A percentile compares a stretch with the other conserved stretches of the same genome.
Evolutionary conservation across 2,888 invertebrate genomes (phyloP).

Genomic region (Beris morrisii): DNA sequence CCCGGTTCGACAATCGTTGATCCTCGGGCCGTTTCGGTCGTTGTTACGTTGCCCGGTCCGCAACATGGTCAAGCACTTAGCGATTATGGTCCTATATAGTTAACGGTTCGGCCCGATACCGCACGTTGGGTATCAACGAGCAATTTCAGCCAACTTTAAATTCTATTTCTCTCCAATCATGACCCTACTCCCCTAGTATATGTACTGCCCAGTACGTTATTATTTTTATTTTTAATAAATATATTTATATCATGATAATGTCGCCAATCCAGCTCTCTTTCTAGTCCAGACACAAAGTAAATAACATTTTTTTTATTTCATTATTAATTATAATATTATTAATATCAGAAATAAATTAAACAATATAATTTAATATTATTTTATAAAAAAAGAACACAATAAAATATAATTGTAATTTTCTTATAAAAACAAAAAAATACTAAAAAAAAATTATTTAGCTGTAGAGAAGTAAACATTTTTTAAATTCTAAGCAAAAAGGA

Average conservation of each 20-base stretch:
- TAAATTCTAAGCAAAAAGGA: slow-evolving; percentile 1
- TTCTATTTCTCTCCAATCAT: slow-evolving; percentile 3
- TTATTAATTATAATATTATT: slow-evolving; percentile 21
- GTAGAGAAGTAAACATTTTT: slow-evolving; percentile 3
- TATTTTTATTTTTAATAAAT: slow-evolving; percentile 28
- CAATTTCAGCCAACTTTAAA: slow-evolving; percentile 57
- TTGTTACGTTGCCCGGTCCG: slow-evolving; percentile 56
- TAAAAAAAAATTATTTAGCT: slow-evolving; percentile 7
- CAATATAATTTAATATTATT: slow-evolving; percentile 12
- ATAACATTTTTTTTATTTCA: slow-evolving; percentile 32
- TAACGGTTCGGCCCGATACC: slow-evolving; percentile 58
- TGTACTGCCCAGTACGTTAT: slow-evolving; percentile 24
- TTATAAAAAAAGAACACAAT: not conserved
- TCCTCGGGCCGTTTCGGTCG: slow-evolving; percentile 56
- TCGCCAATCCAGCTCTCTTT: slow-evolving; percentile 40
- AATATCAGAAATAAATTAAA: slow-evolving; percentile 18
- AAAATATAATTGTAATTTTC: slow-evolving; percentile 9
- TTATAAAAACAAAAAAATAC: not conserved
- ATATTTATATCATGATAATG: slow-evolving; percentile 25
- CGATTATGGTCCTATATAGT: slow-evolving; percentile 59
- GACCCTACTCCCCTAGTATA: not conserved
- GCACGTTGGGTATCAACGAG: slow-evolving; percentile 57
- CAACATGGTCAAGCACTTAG: slow-evolving; percentile 57
- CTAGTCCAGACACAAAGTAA: slow-evolving; percentile 38
- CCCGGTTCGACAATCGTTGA: slow-evolving; percentile 53